A percentile compares a stretch with the other conserved stretches of the same genome.
phyloP scores from a whole-genome alignment of 53 echinoderm and acorn worm species.

The Zoroaster sp. region DNA sequence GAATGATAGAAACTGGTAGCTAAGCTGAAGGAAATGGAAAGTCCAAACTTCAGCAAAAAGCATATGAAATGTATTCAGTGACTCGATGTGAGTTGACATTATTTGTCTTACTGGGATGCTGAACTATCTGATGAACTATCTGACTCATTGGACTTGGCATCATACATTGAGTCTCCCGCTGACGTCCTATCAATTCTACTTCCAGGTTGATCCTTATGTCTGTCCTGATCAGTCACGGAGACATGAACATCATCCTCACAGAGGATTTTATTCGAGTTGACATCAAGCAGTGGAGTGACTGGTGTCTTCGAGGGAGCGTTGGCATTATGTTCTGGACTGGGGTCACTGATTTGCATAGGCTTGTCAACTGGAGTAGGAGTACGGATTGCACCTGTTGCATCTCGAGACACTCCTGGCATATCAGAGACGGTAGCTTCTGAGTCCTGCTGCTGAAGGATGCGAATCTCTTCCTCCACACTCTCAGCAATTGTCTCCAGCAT shows the following conservation, averaged over 20 bases:
- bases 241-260: conserved; percentile 13
- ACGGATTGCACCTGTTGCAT: neutral
- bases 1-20: too few relatives aligned
- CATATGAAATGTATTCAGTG: too few relatives aligned
- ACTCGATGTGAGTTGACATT: too few relatives aligned
- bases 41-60: too few relatives aligned
- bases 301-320: neutral
- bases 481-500: conserved; percentile 37
- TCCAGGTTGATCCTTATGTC: neutral
- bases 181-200: neutral
- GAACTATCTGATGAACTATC: conserved; percentile 5
- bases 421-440: conserved; percentile 33
- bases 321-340: neutral
- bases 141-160: neutral
- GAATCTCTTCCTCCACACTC: conserved; percentile 39
- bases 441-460: neutral
- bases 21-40: too few relatives aligned
- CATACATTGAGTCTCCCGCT: neutral
- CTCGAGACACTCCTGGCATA: neutral
- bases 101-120: neutral
- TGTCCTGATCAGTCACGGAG: neutral
- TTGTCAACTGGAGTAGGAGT: neutral
- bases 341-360: neutral
- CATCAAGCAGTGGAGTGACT: neutral
- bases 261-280: neutral